Conservation (phyloP, 2,113 vertebrate genomes). For the Cyanoderma ruficeps region DNA sequence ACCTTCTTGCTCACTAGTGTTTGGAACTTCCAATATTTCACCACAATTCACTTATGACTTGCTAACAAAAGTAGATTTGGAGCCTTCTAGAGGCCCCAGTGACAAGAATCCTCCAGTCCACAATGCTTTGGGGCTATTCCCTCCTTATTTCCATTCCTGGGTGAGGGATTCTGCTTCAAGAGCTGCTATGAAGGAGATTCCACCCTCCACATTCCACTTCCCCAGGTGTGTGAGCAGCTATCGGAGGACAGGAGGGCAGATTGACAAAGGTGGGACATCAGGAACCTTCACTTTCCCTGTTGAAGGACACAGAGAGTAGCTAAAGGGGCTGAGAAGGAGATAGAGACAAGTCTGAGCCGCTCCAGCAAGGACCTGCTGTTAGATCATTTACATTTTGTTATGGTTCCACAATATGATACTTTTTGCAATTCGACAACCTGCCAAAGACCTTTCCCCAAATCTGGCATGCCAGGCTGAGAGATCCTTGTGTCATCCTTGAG, state of each 20-base stretch:
- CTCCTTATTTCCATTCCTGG: not conserved
- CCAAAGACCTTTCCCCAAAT: not conserved
- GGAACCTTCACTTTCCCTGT: not conserved
- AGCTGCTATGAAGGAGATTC: not conserved
- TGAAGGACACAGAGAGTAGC: not conserved
- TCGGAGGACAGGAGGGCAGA: not conserved
- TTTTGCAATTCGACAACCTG: not conserved
- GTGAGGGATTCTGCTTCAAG: not conserved
- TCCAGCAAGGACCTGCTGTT: not conserved
- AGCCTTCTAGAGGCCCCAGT: not conserved
- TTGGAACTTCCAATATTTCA: too few species aligned
- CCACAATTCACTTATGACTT: too few species aligned
- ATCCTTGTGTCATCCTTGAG: not conserved
- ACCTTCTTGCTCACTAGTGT: too few species aligned
- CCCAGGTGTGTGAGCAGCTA: not conserved
- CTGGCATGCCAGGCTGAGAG: not conserved
- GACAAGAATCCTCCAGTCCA: not conserved
- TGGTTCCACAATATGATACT: accelerated
- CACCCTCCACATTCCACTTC: not conserved
- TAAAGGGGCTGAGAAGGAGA: not conserved
- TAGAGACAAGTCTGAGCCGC: not conserved
- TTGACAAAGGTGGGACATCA: not conserved
- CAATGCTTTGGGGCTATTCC: not conserved
- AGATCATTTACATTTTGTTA: not conserved
- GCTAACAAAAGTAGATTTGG: too few species aligned